Evolutionary conservation across 2,113 vertebrate genomes (phyloP).

Genomic region (Megaceryle torquata): DNA sequence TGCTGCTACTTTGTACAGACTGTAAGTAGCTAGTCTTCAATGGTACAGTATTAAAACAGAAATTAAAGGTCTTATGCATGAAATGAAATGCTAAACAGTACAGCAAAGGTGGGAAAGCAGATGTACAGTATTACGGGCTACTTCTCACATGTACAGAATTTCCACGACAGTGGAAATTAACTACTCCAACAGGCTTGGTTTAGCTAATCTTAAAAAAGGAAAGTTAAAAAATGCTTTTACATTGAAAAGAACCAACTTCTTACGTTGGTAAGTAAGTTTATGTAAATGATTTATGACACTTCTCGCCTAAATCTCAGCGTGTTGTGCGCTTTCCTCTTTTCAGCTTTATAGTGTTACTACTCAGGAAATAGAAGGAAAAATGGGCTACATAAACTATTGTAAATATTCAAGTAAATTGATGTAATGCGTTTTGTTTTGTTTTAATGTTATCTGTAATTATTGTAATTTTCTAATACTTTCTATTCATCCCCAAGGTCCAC

Average conservation of each 20-base stretch:
- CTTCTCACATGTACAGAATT: not conserved
- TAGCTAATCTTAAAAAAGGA: not conserved
- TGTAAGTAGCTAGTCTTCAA: not conserved
- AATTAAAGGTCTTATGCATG: not conserved
- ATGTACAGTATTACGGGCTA: not conserved
- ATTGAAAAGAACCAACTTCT: not conserved
- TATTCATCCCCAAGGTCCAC: not conserved
- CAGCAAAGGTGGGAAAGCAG: not conserved
- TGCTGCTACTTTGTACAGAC: not conserved
- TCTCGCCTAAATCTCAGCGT: not conserved
- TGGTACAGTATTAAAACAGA: not conserved
- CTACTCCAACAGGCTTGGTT: not conserved
- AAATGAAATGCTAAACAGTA: not conserved
- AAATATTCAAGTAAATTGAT: not conserved
- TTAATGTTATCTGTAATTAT: not conserved
- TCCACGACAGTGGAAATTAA: not conserved
- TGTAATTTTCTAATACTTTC: not conserved
- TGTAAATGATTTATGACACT: not conserved
- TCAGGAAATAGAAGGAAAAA: not conserved
- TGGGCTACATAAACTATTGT: not conserved
- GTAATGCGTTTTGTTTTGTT: not conserved
- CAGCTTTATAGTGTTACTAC: not conserved
- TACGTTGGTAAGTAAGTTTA: not conserved
- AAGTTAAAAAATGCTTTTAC: not conserved
- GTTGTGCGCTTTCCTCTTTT: not conserved